Evolutionary conservation across 2,113 vertebrate species (phyloP).

Genomic region (Monopterus albus): DNA sequence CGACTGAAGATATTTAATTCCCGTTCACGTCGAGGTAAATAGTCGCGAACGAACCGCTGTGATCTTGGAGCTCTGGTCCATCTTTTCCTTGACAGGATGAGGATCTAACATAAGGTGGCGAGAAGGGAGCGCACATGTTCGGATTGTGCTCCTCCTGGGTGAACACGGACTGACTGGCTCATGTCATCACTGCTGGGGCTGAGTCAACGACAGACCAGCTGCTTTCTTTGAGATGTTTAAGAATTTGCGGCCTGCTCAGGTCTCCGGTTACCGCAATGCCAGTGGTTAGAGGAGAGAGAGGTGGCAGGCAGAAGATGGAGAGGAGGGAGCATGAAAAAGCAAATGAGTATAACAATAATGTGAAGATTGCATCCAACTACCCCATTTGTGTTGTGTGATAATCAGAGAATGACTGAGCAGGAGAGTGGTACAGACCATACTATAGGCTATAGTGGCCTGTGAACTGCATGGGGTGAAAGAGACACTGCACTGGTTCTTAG

Average conservation of each 20-base stretch:
- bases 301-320: constrained; percentile 45
- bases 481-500: constrained; percentile 23
- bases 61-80: constrained; percentile 27
- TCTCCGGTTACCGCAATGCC: constrained; percentile 81
- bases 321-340: constrained; percentile 26
- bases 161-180: constrained; percentile 38
- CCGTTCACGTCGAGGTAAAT: constrained; percentile 34
- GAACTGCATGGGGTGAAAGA: constrained; percentile 25
- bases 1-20: constrained; percentile 40
- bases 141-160: constrained; percentile 35
- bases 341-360: constrained; percentile 19
- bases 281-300: constrained; percentile 55
- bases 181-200: constrained; percentile 30
- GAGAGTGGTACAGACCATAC: constrained; percentile 13
- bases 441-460: constrained; percentile 9
- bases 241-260: constrained; percentile 68
- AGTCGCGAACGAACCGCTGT: constrained; percentile 35
- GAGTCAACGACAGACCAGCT: constrained; percentile 48
- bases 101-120: constrained; percentile 38
- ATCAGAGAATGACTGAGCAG: not conserved
- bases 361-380: not conserved
- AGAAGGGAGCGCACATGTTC: constrained; percentile 36
- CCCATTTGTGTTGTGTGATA: constrained; percentile 1
- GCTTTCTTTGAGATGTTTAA: constrained; percentile 55
- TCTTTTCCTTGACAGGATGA: constrained; percentile 38